A percentile compares a stretch with the other conserved stretches of the same genome.
These are phyloP conservation scores for Anadara kagoshimensis DNA, from an alignment of 1,140 invertebrate species.

Conservation along the genomic window DNA sequence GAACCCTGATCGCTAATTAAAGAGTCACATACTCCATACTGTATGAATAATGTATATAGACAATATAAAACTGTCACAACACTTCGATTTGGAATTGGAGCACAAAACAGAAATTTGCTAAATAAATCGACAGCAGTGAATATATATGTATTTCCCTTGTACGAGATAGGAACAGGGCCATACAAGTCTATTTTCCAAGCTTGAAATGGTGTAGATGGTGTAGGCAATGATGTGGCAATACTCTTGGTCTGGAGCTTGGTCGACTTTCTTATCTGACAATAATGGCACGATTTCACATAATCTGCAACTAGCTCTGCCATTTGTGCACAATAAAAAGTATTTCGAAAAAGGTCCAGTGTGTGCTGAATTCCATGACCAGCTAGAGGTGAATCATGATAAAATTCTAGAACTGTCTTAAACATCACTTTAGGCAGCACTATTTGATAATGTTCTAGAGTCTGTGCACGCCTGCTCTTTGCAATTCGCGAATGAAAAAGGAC, in stretches of 20 bases:
- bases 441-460: slow-evolving; percentile 10
- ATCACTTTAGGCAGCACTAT: slow-evolving; percentile 16
- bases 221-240: slow-evolving; percentile 8
- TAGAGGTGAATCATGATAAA: slow-evolving; percentile 31
- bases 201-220: slow-evolving; percentile 25
- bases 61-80: slow-evolving; percentile 4
- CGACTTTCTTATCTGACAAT: slow-evolving; percentile 27
- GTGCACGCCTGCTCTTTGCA: slow-evolving; percentile 13
- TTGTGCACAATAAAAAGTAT: too few relatives aligned
- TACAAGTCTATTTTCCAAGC: slow-evolving; percentile 30
- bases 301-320: too few relatives aligned
- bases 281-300: slow-evolving; percentile 10
- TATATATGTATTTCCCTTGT: slow-evolving; percentile 15
- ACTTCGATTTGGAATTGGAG: slow-evolving; percentile 14
- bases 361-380: slow-evolving; percentile 29
- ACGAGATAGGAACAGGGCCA: slow-evolving; percentile 13
- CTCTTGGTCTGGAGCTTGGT: slow-evolving; percentile 13
- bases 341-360: slow-evolving; percentile 11
- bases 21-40: slow-evolving; percentile 14
- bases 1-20: slow-evolving; percentile 24
- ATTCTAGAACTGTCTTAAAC: slow-evolving; percentile 3
- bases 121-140: slow-evolving; percentile 22
- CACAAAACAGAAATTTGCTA: slow-evolving; percentile 9
- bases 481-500: slow-evolving; percentile 25
- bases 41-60: slow-evolving; percentile 13